Evolutionary conservation across 2,797 vertebrate species (phyloP).

Genomic region (Enteromius unitaeniatus): DNA sequence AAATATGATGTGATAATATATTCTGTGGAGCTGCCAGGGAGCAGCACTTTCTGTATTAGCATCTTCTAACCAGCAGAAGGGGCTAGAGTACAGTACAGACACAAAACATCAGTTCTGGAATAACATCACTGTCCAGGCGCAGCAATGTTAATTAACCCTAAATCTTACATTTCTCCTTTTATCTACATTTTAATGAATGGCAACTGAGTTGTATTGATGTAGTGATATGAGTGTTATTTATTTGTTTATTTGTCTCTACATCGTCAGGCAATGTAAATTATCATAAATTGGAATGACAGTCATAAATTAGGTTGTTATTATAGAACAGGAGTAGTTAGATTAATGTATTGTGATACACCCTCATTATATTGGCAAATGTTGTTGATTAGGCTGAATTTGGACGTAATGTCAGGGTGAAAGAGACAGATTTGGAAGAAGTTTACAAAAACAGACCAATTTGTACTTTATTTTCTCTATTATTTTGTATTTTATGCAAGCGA

Average conservation of each 20-base stretch:
- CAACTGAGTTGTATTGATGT: neutral
- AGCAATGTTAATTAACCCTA: neutral
- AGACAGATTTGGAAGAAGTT: neutral
- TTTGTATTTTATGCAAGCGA: neutral
- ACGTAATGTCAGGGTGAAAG: neutral
- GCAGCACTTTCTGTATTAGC: neutral
- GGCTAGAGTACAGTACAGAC: neutral
- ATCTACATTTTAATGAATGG: neutral
- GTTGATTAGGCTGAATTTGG: neutral
- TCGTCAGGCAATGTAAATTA: neutral
- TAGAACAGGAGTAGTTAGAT: neutral
- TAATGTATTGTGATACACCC: neutral
- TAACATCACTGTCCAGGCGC: too few relatives aligned
- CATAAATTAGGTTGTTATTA: neutral
- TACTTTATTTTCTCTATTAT: neutral
- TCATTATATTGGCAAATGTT: neutral
- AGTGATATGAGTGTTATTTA: neutral
- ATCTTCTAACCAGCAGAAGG: neutral
- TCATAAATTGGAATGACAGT: neutral
- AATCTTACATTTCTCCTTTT: neutral
- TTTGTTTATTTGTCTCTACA: neutral
- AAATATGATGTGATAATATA: neutral
- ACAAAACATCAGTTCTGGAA: neutral
- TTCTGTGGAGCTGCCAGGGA: neutral
- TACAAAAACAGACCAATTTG: too few relatives aligned